Percentiles rank a stretch among this genome's conserved stretches.
phyloP scores from a whole-genome alignment of 1,140 invertebrate species.

The Lepidurus packardi region DNA sequence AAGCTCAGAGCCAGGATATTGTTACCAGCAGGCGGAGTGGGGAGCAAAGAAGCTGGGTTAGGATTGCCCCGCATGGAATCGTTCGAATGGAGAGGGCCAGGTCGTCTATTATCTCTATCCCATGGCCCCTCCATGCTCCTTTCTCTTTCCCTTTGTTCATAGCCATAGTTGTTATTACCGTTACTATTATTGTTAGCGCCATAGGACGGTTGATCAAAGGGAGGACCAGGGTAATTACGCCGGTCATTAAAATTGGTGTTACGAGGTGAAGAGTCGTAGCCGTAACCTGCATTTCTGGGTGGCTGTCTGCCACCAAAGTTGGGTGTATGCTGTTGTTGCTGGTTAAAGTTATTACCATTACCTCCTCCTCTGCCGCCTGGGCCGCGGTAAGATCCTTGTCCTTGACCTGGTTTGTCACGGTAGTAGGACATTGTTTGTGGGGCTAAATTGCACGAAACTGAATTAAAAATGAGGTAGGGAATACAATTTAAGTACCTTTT shows the following conservation, averaged over 20 bases:
- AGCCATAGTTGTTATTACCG: background rate
- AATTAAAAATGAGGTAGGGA: too few relatives aligned
- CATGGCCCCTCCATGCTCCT: background rate
- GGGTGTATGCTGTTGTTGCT: background rate
- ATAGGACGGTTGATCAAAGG: background rate
- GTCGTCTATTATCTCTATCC: slow-evolving; percentile 7
- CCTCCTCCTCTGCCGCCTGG: background rate
- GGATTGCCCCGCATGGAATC: slow-evolving; percentile 1
- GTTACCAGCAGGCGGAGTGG: background rate
- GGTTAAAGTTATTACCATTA: slow-evolving; percentile 5
- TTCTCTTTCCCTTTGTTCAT: background rate
- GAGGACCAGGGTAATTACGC: background rate
- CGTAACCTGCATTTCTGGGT: background rate
- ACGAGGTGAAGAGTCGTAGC: background rate
- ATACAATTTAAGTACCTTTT: too few relatives aligned
- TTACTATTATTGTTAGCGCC: background rate
- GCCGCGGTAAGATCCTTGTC: background rate
- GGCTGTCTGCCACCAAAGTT: slow-evolving; percentile 7
- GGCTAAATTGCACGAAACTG: too few relatives aligned
- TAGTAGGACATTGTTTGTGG: background rate
- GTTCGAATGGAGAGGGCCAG: background rate
- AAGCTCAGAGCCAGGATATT: slow-evolving; percentile 2
- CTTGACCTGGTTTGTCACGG: background rate
- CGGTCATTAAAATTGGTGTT: background rate
- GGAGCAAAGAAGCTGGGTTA: background rate